Percentiles rank a stretch among this genome's conserved stretches.
phyloP scores from a whole-genome alignment of 2,888 invertebrate genomes.

The Pristionchus arcanus region DNA sequence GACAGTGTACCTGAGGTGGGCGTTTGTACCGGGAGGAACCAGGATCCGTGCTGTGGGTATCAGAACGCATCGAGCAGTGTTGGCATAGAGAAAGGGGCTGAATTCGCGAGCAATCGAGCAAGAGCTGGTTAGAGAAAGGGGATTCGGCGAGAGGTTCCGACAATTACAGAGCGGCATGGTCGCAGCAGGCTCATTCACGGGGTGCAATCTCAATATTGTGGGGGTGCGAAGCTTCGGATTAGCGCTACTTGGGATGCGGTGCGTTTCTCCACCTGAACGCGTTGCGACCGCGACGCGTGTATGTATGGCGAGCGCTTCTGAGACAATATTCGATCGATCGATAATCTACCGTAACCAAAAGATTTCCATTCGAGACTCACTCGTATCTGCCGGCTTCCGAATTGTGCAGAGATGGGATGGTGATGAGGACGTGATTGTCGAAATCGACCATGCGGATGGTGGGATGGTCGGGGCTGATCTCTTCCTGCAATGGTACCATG shows the following conservation, averaged over 20 bases:
- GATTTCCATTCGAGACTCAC: background rate
- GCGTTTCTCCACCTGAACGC: constrained; percentile 35
- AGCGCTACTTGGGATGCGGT: constrained; percentile 30
- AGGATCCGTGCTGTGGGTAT: background rate
- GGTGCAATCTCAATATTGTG: background rate
- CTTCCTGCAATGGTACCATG: constrained; percentile 79
- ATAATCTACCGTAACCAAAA: background rate
- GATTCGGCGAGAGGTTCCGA: background rate
- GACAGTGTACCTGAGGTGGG: constrained; percentile 68
- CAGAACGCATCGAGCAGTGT: background rate
- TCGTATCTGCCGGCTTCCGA: constrained; percentile 88
- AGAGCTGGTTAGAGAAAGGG: background rate
- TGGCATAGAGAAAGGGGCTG: background rate
- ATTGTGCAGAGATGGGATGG: constrained; percentile 92
- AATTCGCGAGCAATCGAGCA: background rate
- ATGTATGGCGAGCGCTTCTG: background rate
- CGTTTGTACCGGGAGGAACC: background rate
- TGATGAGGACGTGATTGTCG: constrained; percentile 96
- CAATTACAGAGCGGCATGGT: background rate
- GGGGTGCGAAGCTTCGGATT: constrained; percentile 15
- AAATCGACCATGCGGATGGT: constrained; percentile 85
- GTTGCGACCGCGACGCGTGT: constrained; percentile 25
- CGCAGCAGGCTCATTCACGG: background rate
- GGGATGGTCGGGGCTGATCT: constrained; percentile 82
- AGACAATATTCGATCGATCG: background rate